Evolutionary conservation across 2,113 vertebrate species (phyloP).

Genomic region (Axis porcinus): DNA sequence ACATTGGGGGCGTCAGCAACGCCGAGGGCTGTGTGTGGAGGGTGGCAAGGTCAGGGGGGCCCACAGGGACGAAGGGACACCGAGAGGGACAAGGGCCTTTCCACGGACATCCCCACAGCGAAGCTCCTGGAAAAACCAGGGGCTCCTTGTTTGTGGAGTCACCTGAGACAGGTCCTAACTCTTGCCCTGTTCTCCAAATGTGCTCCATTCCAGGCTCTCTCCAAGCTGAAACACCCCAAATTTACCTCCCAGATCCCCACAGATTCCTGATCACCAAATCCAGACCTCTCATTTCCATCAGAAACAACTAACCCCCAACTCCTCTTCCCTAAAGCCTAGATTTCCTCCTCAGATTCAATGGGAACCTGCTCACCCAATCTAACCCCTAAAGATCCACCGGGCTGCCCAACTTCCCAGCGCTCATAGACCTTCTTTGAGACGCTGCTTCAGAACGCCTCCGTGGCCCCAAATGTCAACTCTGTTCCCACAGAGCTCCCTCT

Average conservation of each 20-base stretch:
- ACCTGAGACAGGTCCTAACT: not conserved
- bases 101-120: not conserved
- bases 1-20: conserved; percentile 89
- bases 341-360: not conserved
- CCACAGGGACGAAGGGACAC: not conserved
- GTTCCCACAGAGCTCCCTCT: not conserved
- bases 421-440: not conserved
- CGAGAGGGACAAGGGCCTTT: not conserved
- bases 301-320: not conserved
- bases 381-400: not conserved
- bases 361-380: not conserved
- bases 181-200: not conserved
- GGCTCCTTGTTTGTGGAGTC: not conserved
- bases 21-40: conserved; percentile 76
- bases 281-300: not conserved
- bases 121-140: not conserved
- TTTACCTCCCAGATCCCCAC: conserved; percentile 9
- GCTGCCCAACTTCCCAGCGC: not conserved
- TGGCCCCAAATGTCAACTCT: not conserved
- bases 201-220: not conserved
- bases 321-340: not conserved
- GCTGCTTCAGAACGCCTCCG: not conserved
- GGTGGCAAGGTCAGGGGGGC: not conserved
- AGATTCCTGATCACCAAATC: not conserved
- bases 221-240: not conserved